These are phyloP conservation scores for Myodes glareolus DNA, from an alignment of 2,113 vertebrate species.

Conservation along the genomic window DNA sequence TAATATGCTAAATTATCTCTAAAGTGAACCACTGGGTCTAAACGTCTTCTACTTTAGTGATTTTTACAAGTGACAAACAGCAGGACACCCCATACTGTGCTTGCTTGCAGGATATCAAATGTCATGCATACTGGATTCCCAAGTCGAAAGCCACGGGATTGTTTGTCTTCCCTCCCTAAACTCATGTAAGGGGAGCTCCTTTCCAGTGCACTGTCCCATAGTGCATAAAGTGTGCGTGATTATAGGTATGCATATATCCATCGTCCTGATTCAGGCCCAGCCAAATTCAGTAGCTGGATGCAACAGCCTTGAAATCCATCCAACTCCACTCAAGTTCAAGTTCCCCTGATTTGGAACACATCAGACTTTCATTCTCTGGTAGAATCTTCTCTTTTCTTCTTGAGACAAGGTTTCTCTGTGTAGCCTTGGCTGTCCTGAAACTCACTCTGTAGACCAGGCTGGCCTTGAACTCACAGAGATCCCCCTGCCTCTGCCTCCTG, in stretches of 20 bases:
- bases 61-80: conserved; percentile 45
- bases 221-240: neutral
- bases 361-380: conserved; percentile 54
- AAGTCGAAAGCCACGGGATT: neutral
- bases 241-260: neutral
- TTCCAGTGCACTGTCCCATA: neutral
- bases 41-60: neutral
- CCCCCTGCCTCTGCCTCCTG: too few relatives aligned
- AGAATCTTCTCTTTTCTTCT: conserved; percentile 21
- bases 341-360: conserved; percentile 19
- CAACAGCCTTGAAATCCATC: conserved; percentile 47
- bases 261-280: conserved; percentile 28
- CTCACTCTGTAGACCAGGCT: neutral
- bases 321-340: conserved; percentile 55
- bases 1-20: neutral
- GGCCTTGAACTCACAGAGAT: too few relatives aligned
- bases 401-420: neutral
- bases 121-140: neutral
- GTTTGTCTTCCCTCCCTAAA: neutral
- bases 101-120: neutral
- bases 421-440: neutral
- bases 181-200: neutral
- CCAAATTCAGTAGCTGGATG: neutral
- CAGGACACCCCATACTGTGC: neutral
- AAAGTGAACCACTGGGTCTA: neutral